Evolutionary conservation across 2,888 invertebrate species (phyloP).

Genomic region (Hirtodrosophila duncani): DNA sequence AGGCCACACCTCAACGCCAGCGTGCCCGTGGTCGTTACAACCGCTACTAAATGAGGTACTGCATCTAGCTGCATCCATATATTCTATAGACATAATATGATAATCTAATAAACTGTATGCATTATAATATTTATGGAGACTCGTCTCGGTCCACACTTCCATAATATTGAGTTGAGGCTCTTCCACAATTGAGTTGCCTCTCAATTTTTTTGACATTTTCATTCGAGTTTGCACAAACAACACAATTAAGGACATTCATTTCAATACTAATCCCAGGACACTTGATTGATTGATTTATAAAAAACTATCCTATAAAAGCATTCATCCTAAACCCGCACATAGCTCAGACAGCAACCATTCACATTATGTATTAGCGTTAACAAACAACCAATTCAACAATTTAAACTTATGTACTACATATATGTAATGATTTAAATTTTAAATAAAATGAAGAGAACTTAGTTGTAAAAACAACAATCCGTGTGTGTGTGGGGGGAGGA

Average conservation of each 20-base stretch:
- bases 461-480: slow-evolving; percentile 41
- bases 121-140: too few relatives aligned
- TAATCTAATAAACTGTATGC: too few relatives aligned
- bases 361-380: too few relatives aligned
- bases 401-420: slow-evolving; percentile 52
- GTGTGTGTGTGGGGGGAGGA: not conserved
- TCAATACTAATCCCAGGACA: not conserved
- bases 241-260: slow-evolving; percentile 18
- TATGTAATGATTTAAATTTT: slow-evolving; percentile 52
- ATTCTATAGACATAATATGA: too few relatives aligned
- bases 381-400: slow-evolving; percentile 21
- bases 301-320: too few relatives aligned
- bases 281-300: too few relatives aligned
- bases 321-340: too few relatives aligned
- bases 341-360: too few relatives aligned
- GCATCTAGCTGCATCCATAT: too few relatives aligned
- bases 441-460: slow-evolving; percentile 47
- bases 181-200: slow-evolving; percentile 8
- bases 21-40: slow-evolving; percentile 78
- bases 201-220: slow-evolving; percentile 53
- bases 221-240: slow-evolving; percentile 47
- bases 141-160: not conserved
- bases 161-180: slow-evolving; percentile 8
- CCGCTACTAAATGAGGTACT: slow-evolving; percentile 68
- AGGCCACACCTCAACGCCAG: slow-evolving; percentile 75